These are phyloP conservation scores for Plagiodera versicolora DNA, from an alignment of 2,888 invertebrate genomes.

Conservation along the genomic window DNA sequence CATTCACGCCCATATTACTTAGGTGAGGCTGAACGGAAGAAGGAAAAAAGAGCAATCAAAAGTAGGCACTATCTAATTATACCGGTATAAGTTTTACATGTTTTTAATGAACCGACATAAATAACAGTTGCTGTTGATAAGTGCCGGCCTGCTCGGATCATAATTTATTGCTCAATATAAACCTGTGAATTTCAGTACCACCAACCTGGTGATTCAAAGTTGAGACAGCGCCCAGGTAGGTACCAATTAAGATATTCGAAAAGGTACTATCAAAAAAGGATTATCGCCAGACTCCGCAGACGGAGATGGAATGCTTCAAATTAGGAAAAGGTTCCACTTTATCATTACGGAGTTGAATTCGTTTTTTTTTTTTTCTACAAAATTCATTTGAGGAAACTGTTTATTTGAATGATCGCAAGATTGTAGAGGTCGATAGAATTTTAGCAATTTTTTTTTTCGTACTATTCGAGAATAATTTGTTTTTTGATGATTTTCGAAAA, in stretches of 20 bases:
- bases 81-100: slow-evolving; percentile 10
- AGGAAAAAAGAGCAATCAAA: slow-evolving; percentile 2
- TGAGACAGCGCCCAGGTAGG: slow-evolving; percentile 2
- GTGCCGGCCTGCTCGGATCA: slow-evolving; percentile 1
- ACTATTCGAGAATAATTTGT: too few species aligned
- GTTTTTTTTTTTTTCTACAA: too few species aligned
- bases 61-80: slow-evolving; percentile 9
- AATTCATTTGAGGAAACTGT: too few species aligned
- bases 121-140: slow-evolving; percentile 12
- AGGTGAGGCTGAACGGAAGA: not conserved
- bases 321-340: not conserved
- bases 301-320: not conserved
- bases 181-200: slow-evolving; percentile 11
- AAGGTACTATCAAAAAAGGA: slow-evolving; percentile 7
- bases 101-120: slow-evolving; percentile 12
- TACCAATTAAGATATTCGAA: slow-evolving; percentile 13
- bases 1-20: not conserved
- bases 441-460: too few species aligned
- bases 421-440: too few species aligned
- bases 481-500: too few species aligned
- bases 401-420: too few species aligned
- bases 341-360: too few species aligned
- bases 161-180: slow-evolving; percentile 15
- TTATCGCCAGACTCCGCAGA: not conserved
- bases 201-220: slow-evolving; percentile 8